Conservation (phyloP, 1,140 invertebrate genomes). For the Nebria ingens region DNA sequence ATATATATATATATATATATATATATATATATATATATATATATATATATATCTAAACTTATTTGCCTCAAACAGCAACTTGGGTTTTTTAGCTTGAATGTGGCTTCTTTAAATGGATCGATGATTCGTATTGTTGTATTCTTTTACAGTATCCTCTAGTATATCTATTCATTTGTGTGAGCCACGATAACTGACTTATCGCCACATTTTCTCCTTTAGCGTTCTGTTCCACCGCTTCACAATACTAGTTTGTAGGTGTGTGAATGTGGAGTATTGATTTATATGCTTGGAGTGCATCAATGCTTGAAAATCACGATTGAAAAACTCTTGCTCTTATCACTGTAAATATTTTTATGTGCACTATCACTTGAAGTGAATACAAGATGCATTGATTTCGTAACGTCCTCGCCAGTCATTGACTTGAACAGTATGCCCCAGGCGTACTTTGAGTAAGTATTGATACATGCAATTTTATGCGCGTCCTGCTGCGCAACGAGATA, state of each 20-base stretch:
- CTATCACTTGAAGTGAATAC: constrained; percentile 14
- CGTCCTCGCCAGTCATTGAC: constrained; percentile 21
- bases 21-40: too few species aligned
- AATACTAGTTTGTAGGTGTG: constrained; percentile 30
- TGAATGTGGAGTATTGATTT: constrained; percentile 31
- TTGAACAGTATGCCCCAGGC: constrained; percentile 25
- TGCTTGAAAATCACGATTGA: constrained; percentile 22
- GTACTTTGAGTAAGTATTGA: constrained; percentile 30
- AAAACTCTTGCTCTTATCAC: constrained; percentile 32
- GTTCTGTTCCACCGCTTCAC: constrained; percentile 35
- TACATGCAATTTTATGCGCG: too few species aligned
- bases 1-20: too few species aligned
- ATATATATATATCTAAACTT: too few species aligned
- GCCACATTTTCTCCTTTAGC: constrained; percentile 31
- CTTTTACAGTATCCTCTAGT: constrained; percentile 25
- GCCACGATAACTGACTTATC: constrained; percentile 29
- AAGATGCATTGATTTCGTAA: constrained; percentile 22
- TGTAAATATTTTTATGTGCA: constrained; percentile 22
- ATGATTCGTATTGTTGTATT: constrained; percentile 33
- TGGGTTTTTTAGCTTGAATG: too few species aligned
- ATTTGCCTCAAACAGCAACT: too few species aligned
- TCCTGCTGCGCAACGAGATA: too few species aligned
- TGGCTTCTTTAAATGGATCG: constrained; percentile 28
- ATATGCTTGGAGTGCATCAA: constrained; percentile 27
- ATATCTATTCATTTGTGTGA: constrained; percentile 27